Percentiles rank a stretch among this genome's conserved stretches.
Conservation (phyloP, 92 coral and sea anemone genomes). For the Chrysogorgia sp. region DNA sequence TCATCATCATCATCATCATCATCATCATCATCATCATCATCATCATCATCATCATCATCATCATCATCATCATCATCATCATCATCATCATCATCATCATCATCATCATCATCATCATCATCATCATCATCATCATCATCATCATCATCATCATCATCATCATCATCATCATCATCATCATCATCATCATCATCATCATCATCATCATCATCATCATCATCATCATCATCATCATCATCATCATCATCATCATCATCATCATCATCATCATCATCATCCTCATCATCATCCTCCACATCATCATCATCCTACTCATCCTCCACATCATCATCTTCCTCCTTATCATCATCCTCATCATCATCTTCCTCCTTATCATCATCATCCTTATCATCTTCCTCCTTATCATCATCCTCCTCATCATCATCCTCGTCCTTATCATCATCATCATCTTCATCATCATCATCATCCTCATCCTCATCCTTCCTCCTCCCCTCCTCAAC, state of each 20-base stretch:
- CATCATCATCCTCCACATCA: background rate
- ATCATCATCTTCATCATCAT: slow-evolving; percentile 22
- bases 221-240: slow-evolving; percentile 25
- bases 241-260: background rate
- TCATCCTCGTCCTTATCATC: background rate
- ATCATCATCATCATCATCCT: slow-evolving; percentile 16
- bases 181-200: slow-evolving; percentile 3
- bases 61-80: background rate
- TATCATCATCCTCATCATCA: slow-evolving; percentile 17
- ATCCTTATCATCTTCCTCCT: background rate
- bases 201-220: slow-evolving; percentile 14
- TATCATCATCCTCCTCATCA: background rate
- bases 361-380: slow-evolving; percentile 11
- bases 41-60: background rate
- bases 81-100: background rate
- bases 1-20: slow-evolving; percentile 11
- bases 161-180: background rate
- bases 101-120: background rate
- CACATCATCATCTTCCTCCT: background rate
- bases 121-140: background rate
- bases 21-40: slow-evolving; percentile 1
- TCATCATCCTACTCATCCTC: background rate
- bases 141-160: background rate
- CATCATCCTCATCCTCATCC: background rate
- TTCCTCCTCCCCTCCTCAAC: background rate